Evolutionary conservation across 2,888 invertebrate species (phyloP).

Genomic region (Apamea crenata): DNA sequence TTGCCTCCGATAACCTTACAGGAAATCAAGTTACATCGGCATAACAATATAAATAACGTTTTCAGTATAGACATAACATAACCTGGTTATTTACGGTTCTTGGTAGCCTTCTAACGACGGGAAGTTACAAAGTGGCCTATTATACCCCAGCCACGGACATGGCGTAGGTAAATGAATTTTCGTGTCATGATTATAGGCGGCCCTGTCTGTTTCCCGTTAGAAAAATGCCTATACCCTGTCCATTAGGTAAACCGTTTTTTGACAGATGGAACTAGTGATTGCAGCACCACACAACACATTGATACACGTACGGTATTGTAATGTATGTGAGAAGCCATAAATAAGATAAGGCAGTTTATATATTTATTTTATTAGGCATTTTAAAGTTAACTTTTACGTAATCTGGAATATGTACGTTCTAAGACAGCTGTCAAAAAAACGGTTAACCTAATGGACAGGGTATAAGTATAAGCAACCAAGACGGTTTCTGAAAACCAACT

Average conservation of each 20-base stretch:
- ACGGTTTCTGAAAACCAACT: neutral
- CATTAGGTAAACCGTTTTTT: too few species aligned
- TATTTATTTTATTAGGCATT: too few species aligned
- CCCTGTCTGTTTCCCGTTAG: neutral
- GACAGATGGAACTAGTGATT: too few species aligned
- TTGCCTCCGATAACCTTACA: neutral
- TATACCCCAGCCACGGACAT: neutral
- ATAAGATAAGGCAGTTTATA: too few species aligned
- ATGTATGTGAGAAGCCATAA: too few species aligned
- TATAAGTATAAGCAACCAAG: neutral
- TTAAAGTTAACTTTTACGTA: too few species aligned
- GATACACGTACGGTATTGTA: too few species aligned
- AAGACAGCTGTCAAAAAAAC: too few species aligned
- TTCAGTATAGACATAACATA: neutral
- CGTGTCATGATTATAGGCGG: neutral
- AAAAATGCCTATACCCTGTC: neutral
- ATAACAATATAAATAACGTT: constrained; percentile 9
- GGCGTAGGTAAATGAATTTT: constrained; percentile 7
- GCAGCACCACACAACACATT: too few species aligned
- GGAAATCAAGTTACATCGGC: constrained; percentile 4
- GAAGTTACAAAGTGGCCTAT: constrained; percentile 5
- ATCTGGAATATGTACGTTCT: too few species aligned
- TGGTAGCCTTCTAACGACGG: neutral
- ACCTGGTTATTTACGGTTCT: neutral
- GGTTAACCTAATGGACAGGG: too few species aligned